Conservation (phyloP, 2,797 vertebrate species). For the Muscicapa striata region DNA sequence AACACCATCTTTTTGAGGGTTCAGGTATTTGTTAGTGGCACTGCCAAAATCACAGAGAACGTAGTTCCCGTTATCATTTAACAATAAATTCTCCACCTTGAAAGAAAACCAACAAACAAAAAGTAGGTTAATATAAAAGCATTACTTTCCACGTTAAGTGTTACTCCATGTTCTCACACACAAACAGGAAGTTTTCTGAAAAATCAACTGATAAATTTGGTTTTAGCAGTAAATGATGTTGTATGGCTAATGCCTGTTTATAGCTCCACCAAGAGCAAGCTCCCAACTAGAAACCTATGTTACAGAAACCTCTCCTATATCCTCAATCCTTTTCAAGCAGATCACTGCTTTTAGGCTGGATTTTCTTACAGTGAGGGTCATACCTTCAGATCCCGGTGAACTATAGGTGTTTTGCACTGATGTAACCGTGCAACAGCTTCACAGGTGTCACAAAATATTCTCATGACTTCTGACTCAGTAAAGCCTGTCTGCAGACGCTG, state of each 20-base stretch:
- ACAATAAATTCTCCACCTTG: constrained; percentile 96
- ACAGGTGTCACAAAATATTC: constrained; percentile 94
- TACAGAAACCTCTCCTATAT: not conserved
- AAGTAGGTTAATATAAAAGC: not conserved
- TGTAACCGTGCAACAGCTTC: constrained; percentile 96
- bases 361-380: not conserved
- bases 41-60: constrained; percentile 98
- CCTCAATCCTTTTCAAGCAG: not conserved
- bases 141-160: not conserved
- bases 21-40: constrained; percentile 91
- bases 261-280: not conserved
- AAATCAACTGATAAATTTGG: not conserved
- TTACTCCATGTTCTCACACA: accelerated
- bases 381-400: constrained; percentile 97
- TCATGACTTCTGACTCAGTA: constrained; percentile 88
- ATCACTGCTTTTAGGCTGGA: not conserved
- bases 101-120: constrained; percentile 39
- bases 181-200: accelerated
- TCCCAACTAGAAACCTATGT: not conserved
- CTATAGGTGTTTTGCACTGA: constrained; percentile 96
- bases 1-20: constrained; percentile 93
- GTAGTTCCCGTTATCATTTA: constrained; percentile 93
- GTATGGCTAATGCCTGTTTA: not conserved
- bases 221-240: not conserved
- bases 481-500: constrained; percentile 92